Evolutionary conservation across 2,113 vertebrate genomes (phyloP).

Genomic region (Rana temporaria): DNA sequence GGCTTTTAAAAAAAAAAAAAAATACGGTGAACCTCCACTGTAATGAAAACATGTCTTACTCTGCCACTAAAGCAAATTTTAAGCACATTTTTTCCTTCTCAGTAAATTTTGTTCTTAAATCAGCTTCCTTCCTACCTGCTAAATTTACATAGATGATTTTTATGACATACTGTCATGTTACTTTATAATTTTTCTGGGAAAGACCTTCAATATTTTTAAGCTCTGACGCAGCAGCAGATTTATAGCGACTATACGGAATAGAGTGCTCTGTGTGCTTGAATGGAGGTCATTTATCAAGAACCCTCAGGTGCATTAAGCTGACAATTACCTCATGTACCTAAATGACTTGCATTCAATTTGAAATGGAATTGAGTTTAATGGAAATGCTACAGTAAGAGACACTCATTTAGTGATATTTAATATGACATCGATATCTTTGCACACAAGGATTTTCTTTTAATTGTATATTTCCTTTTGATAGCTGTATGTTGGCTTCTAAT

Average conservation of each 20-base stretch:
- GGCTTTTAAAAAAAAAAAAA: no score
- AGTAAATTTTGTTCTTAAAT: conserved; percentile 35
- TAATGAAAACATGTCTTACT: neutral
- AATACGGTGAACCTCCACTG: no score
- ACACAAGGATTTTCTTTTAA: conserved; percentile 12
- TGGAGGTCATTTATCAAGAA: conserved; percentile 49
- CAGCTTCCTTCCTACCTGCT: conserved; percentile 30
- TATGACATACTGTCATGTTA: conserved; percentile 46
- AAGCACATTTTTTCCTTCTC: conserved; percentile 10
- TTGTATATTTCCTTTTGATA: conserved; percentile 24
- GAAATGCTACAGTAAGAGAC: neutral
- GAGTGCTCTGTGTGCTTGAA: conserved; percentile 24
- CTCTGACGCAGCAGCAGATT: conserved; percentile 27
- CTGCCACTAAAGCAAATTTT: neutral
- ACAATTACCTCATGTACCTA: conserved; percentile 52
- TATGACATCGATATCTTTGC: neutral
- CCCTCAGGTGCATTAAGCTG: conserved; percentile 24
- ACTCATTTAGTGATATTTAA: conserved; percentile 21
- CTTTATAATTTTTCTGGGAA: conserved; percentile 51
- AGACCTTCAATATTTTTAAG: conserved; percentile 29
- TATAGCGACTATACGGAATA: conserved; percentile 20
- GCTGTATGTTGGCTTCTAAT: conserved; percentile 24
- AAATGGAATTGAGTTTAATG: conserved; percentile 37
- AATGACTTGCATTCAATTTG: conserved; percentile 38
- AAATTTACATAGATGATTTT: conserved; percentile 47